These are phyloP conservation scores for Tachuris rubrigastra DNA, from an alignment of 2,113 vertebrate genomes.

Conservation along the genomic window DNA sequence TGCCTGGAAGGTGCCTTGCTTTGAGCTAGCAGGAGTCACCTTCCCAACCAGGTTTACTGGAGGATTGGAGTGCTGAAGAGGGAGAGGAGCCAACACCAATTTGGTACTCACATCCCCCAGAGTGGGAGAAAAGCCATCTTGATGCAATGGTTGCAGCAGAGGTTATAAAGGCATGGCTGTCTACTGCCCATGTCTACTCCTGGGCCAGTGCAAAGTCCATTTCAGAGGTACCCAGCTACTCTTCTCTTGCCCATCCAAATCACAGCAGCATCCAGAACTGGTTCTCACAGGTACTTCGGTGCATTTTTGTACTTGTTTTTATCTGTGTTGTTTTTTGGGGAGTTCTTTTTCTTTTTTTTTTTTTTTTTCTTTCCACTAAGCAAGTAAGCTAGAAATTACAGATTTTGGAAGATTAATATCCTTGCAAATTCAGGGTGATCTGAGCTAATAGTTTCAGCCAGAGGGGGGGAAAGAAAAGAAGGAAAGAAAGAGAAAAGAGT, in stretches of 20 bases:
- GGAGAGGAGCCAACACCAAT: neutral
- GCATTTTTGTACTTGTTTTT: neutral
- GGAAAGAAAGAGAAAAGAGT: neutral
- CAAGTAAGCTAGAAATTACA: neutral
- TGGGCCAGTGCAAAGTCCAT: neutral
- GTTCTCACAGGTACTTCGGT: neutral
- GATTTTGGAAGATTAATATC: neutral
- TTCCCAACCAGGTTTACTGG: neutral
- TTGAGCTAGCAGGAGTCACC: neutral
- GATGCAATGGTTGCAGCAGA: neutral
- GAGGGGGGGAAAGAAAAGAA: neutral
- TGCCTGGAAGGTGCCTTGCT: neutral
- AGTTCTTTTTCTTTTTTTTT: neutral
- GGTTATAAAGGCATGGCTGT: neutral
- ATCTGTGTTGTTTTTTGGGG: neutral
- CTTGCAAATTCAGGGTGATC: neutral
- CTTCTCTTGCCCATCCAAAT: neutral
- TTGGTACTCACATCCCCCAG: neutral
- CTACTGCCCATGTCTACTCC: neutral
- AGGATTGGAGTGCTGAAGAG: neutral
- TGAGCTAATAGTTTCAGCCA: neutral
- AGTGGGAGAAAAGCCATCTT: neutral
- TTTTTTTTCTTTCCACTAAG: neutral
- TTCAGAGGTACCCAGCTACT: neutral
- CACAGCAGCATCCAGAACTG: neutral